phyloP scores from a whole-genome alignment of 1,140 invertebrate species.

The Kradibia gibbosae region DNA sequence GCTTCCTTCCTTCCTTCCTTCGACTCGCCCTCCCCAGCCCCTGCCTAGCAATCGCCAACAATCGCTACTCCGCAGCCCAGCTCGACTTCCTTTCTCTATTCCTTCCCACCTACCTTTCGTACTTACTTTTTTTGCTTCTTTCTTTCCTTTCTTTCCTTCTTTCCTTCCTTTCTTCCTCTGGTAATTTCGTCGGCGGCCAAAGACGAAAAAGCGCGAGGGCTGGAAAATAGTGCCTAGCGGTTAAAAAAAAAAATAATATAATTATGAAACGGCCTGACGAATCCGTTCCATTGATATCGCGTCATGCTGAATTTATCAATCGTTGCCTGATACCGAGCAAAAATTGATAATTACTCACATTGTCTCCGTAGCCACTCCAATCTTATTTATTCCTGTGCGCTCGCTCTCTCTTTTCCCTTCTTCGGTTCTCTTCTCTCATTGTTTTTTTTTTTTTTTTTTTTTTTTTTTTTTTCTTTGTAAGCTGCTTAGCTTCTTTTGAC shows the following conservation, averaged over 20 bases:
- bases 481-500: no score
- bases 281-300: background rate
- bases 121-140: background rate
- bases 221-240: no score
- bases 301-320: slow-evolving; percentile 1
- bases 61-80: no score
- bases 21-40: background rate
- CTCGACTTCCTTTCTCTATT: no score
- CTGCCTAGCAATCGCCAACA: no score
- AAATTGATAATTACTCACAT: slow-evolving; percentile 21
- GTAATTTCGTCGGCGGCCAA: background rate
- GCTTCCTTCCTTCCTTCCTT: background rate
- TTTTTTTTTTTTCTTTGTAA: background rate
- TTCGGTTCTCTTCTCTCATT: background rate
- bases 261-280: background rate
- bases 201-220: background rate
- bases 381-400: no score
- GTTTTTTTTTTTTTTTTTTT: background rate
- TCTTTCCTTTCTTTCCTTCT: no score
- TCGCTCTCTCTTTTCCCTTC: background rate
- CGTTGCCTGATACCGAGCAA: background rate
- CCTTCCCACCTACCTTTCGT: background rate
- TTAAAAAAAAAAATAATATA: no score
- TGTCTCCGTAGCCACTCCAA: background rate
- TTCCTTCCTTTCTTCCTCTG: background rate